Evolutionary conservation across 2,113 vertebrate genomes (phyloP), one percentile per base, ranked within the genome.

Genomic region (Helogale parvula): DNA sequence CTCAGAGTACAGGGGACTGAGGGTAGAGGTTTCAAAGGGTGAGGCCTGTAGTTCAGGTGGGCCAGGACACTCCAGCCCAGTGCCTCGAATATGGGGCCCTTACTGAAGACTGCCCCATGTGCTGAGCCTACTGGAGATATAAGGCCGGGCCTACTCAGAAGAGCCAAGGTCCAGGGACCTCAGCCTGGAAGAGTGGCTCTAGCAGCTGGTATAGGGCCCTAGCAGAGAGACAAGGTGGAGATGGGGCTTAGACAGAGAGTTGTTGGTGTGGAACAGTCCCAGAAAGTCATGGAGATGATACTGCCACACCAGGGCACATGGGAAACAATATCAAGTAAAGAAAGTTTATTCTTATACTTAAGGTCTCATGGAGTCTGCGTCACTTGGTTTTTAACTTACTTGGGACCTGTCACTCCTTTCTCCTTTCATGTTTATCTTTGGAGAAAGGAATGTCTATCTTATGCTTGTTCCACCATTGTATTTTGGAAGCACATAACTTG

Each of bases 1-100:
- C n/a, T 29, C 45, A 52, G 33, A 80, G 45, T 29, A 17, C 23
- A 80, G 52, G 15, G 31, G 33, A 52, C 60, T 68, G 12, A 12
- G 2, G 33, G 25, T 25, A 90, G 74, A 80, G 33, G 60, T 31
- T 38, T 90, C 45, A 31, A 81, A 81, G 21, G 12, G 21, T 57
- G 33, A n/a, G 21, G 12, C 33, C 79, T 57, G 33, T 54, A 31
- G 21, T 35, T 81, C 79, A 57, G 52, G 33, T 15, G 52, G 21
- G 33, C 21, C 33, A 57, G 10, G 25, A 80, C 52, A 35, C 33
- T 7, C 16, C 11, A 52, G 11, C 15, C 60, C 4, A 6, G 88
- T 35, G 6, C 1, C 0, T 68, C 11, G 5, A 33, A 45, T 10
- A 10, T 14, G 45, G 45, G 1, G 23, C 3, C 1, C 33, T n/a